phyloP scores from a whole-genome alignment of 2,888 invertebrate species.

The Cheilosia vernalis region DNA sequence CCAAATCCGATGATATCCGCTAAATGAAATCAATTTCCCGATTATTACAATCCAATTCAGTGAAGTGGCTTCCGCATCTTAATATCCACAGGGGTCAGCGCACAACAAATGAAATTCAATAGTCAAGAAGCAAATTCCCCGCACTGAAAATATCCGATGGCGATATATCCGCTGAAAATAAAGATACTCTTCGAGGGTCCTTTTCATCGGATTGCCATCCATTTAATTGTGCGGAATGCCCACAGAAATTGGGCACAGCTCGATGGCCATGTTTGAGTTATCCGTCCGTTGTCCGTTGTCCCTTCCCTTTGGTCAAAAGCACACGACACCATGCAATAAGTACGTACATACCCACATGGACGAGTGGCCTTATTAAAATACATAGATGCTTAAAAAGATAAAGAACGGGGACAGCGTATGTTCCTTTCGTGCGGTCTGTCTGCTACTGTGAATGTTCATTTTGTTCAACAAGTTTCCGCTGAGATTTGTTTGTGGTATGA shows the following conservation, averaged over 20 bases:
- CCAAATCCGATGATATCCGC: neutral
- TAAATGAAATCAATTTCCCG: conserved; percentile 27
- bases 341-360: neutral
- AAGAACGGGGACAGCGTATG: neutral
- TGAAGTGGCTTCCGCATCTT: conserved; percentile 30
- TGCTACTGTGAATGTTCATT: neutral
- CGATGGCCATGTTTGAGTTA: conserved; percentile 1
- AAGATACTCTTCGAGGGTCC: conserved; percentile 11
- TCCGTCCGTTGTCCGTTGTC: neutral
- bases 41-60: conserved; percentile 43
- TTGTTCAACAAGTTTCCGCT: conserved; percentile 54
- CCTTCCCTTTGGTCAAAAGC: neutral
- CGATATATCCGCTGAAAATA: conserved; percentile 10
- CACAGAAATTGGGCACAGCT: conserved; percentile 8
- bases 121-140: conserved; percentile 15
- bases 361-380: neutral
- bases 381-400: neutral
- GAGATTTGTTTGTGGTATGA: conserved; percentile 16
- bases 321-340: conserved; percentile 4
- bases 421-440: neutral
- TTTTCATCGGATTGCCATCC: conserved; percentile 13
- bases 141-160: neutral
- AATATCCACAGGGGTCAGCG: conserved; percentile 21
- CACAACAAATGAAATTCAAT: conserved; percentile 56
- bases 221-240: conserved; percentile 34